Percentiles rank a stretch among this genome's conserved stretches.
These are phyloP conservation scores for Scaptomyza caliginosa DNA, from an alignment of 2,888 invertebrate species.

Conservation along the genomic window DNA sequence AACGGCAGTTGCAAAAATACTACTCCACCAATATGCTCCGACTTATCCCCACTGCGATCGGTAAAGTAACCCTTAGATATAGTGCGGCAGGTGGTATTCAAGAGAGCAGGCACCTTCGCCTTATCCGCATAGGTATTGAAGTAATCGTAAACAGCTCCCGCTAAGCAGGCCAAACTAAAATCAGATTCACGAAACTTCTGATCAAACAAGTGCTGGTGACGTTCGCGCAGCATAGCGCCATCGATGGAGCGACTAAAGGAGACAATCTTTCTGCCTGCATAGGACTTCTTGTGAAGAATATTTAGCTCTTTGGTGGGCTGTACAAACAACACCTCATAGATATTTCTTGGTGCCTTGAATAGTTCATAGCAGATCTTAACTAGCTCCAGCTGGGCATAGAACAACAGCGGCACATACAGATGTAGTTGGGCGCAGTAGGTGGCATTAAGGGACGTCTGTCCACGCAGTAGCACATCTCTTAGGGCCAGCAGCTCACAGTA, in stretches of 20 bases:
- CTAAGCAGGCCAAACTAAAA: slow-evolving; percentile 80
- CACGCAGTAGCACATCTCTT: slow-evolving; percentile 77
- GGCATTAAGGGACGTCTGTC: slow-evolving; percentile 68
- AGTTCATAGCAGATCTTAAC: slow-evolving; percentile 80
- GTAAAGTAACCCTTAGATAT: slow-evolving; percentile 82
- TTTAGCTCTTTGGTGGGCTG: slow-evolving; percentile 80
- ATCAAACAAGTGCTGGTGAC: slow-evolving; percentile 67
- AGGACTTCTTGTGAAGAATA: slow-evolving; percentile 82
- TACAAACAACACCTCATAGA: slow-evolving; percentile 82
- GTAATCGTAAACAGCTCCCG: slow-evolving; percentile 81
- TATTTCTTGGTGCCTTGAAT: slow-evolving; percentile 81
- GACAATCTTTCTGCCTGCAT: slow-evolving; percentile 83
- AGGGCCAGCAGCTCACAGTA: slow-evolving; percentile 79
- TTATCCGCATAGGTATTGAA: slow-evolving; percentile 68
- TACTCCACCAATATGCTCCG: slow-evolving; percentile 81
- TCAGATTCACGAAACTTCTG: slow-evolving; percentile 80
- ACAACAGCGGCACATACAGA: slow-evolving; percentile 79
- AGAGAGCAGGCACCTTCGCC: slow-evolving; percentile 67
- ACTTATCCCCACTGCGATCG: slow-evolving; percentile 75
- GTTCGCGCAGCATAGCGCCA: slow-evolving; percentile 78
- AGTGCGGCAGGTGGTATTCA: slow-evolving; percentile 82
- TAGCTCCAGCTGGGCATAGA: slow-evolving; percentile 81
- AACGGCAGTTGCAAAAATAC: slow-evolving; percentile 82
- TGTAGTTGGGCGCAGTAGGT: slow-evolving; percentile 79
- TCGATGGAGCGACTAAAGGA: slow-evolving; percentile 82